A percentile compares a stretch with the other conserved stretches of the same genome.
These are phyloP conservation scores for Sciaenops ocellatus DNA, from an alignment of 2,797 vertebrate species.

Conservation along the genomic window DNA sequence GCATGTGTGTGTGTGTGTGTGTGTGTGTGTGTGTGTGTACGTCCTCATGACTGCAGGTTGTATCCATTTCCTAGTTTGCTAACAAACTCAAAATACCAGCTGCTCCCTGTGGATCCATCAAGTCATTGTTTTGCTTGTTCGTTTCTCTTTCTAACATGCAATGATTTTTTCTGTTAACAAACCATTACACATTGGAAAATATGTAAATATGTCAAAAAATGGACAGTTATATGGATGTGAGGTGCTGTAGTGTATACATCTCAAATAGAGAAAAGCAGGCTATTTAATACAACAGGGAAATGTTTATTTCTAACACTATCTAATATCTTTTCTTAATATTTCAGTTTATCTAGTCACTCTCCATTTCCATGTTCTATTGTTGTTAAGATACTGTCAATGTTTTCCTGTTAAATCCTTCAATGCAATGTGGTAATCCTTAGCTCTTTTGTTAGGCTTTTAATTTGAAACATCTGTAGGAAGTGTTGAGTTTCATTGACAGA, in stretches of 20 bases:
- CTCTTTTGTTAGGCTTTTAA: not conserved
- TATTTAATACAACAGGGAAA: too few species aligned
- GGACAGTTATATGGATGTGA: too few species aligned
- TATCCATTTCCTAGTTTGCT: constrained; percentile 9
- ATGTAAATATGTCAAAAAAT: too few species aligned
- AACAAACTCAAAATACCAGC: constrained; percentile 24
- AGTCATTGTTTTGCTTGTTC: not conserved
- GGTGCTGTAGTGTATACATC: too few species aligned
- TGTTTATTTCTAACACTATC: too few species aligned
- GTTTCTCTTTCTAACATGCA: not conserved
- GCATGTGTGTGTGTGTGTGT: not conserved
- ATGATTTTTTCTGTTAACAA: not conserved
- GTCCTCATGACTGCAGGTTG: constrained; percentile 2
- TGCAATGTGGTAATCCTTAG: not conserved
- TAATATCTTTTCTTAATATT: too few species aligned
- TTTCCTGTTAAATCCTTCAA: not conserved
- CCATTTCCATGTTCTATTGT: not conserved
- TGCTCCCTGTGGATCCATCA: constrained; percentile 5
- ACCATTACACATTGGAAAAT: not conserved
- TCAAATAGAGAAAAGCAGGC: too few species aligned
- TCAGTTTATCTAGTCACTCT: not conserved
- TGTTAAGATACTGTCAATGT: not conserved
- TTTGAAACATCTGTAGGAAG: not conserved
- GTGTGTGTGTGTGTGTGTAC: not conserved
- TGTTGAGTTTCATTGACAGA: not conserved